Conservation (phyloP, 2,797 vertebrate genomes). For the Pteropus rufus region DNA sequence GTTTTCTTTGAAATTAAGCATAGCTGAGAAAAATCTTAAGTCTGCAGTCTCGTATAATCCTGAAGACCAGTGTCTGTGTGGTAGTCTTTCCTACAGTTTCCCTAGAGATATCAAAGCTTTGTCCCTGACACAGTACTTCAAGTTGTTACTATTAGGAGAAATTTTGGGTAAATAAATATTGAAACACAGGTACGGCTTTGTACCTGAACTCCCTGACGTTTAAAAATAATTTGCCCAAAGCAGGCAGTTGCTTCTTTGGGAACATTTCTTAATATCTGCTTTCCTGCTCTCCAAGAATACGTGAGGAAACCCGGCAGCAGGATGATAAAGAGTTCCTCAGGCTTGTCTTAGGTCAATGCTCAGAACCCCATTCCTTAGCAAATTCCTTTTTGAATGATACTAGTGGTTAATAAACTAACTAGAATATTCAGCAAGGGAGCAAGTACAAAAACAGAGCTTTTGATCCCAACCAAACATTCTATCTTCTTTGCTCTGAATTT, state of each 20-base stretch:
- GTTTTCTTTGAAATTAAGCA: slow-evolving; percentile 8
- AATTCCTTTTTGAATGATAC: neutral
- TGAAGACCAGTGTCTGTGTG: neutral
- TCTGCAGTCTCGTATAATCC: neutral
- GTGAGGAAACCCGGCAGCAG: neutral
- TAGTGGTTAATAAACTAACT: neutral
- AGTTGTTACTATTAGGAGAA: neutral
- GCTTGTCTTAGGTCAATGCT: neutral
- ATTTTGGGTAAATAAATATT: neutral
- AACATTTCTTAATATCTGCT: neutral
- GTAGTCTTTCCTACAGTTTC: neutral
- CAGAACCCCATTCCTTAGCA: neutral
- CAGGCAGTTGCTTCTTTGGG: neutral
- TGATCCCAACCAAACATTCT: neutral
- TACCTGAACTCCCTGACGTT: neutral
- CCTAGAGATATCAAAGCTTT: neutral
- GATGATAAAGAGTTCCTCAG: neutral
- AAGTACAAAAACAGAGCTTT: neutral
- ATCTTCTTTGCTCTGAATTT: neutral
- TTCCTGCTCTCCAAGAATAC: neutral
- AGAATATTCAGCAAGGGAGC: neutral
- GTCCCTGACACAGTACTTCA: neutral
- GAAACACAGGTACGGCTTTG: neutral
- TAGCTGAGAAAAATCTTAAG: neutral
- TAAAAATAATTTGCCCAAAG: neutral